Percentiles rank a stretch among this genome's conserved stretches.
Conservation (phyloP, 2,797 vertebrate species). For the Dallia pectoralis region DNA sequence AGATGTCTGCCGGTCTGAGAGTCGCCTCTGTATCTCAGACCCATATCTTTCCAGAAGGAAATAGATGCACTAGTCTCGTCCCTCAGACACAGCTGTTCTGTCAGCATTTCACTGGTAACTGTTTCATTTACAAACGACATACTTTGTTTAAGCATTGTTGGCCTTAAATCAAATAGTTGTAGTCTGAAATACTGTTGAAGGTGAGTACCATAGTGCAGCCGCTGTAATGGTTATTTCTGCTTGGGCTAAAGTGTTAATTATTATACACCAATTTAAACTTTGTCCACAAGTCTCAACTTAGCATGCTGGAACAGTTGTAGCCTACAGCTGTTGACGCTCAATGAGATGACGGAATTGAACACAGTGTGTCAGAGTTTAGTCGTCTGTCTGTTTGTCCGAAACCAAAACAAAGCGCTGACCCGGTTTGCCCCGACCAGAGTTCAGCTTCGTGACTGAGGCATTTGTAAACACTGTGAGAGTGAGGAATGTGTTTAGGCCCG, state of each 20-base stretch:
- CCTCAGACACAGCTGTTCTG: neutral
- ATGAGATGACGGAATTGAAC: neutral
- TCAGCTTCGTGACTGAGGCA: neutral
- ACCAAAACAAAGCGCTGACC: slow-evolving; percentile 35
- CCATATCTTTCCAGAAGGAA: slow-evolving; percentile 15
- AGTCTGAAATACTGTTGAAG: neutral
- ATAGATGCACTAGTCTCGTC: neutral
- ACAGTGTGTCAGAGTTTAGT: slow-evolving; percentile 5
- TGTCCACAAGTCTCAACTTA: neutral
- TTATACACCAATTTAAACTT: neutral
- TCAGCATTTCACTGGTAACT: neutral
- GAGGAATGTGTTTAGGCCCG: slow-evolving; percentile 5
- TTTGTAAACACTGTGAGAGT: slow-evolving; percentile 11
- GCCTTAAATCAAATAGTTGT: neutral
- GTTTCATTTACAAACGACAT: neutral
- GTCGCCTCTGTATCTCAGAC: slow-evolving; percentile 1
- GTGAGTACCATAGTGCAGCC: neutral
- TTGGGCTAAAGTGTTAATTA: neutral
- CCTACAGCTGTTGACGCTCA: slow-evolving; percentile 11
- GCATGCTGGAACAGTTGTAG: neutral
- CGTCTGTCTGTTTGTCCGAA: neutral
- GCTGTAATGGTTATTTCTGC: neutral
- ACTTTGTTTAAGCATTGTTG: too few relatives aligned
- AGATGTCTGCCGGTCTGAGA: slow-evolving; percentile 13
- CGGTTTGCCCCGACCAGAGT: neutral